Percentiles rank a stretch among this genome's conserved stretches.
Evolutionary conservation across 2,888 invertebrate species (phyloP).

Genomic region (Pelosia muscerda): DNA sequence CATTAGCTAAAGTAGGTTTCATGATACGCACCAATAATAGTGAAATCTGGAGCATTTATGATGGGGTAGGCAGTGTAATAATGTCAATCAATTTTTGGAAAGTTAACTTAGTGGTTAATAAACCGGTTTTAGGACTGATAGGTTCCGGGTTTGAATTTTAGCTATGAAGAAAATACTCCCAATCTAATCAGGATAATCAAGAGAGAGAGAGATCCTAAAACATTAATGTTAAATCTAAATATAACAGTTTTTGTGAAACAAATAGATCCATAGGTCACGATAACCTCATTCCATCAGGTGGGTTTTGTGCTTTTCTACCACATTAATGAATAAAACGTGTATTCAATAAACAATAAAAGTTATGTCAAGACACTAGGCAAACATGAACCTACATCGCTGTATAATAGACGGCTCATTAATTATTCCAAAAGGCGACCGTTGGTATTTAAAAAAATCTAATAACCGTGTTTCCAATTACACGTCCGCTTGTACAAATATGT

Average conservation of each 20-base stretch:
- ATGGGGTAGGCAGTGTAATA: background rate
- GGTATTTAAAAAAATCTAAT: background rate
- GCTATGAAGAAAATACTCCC: too few relatives aligned
- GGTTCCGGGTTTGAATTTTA: too few relatives aligned
- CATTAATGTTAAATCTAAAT: too few relatives aligned
- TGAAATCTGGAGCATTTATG: background rate
- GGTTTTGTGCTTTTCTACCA: too few relatives aligned
- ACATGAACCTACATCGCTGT: background rate
- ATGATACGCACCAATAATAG: constrained; percentile 12
- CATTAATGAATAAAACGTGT: too few relatives aligned
- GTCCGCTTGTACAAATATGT: background rate
- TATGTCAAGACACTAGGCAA: background rate
- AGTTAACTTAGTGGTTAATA: too few relatives aligned
- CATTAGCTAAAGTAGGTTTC: constrained; percentile 12
- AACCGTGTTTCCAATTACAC: constrained; percentile 1
- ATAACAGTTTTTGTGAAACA: too few relatives aligned
- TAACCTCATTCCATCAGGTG: too few relatives aligned
- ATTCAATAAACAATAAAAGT: background rate
- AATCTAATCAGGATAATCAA: too few relatives aligned
- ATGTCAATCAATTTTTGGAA: background rate
- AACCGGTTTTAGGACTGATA: too few relatives aligned
- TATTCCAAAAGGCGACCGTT: background rate
- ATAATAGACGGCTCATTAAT: background rate
- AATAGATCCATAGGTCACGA: too few relatives aligned
- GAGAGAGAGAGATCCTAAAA: too few relatives aligned